Evolutionary conservation across 2,797 vertebrate species (phyloP).

Genomic region (Botia kubotai): DNA sequence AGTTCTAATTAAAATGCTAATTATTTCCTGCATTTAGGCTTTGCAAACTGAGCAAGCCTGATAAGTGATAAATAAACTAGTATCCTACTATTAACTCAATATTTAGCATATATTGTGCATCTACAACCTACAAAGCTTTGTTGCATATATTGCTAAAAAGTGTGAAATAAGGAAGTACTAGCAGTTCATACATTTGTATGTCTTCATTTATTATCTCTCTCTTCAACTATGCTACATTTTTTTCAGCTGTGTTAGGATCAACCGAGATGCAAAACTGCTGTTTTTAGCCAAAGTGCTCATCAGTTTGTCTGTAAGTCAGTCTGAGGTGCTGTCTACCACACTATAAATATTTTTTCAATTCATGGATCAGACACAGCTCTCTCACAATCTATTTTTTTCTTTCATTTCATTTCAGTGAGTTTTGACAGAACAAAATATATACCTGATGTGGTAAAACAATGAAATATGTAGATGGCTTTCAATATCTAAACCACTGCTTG

Average conservation of each 20-base stretch:
- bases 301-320: conserved; percentile 12
- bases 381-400: neutral
- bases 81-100: neutral
- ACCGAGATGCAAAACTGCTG: conserved; percentile 29
- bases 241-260: neutral
- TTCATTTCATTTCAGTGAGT: neutral
- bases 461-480: neutral
- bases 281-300: conserved; percentile 33
- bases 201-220: neutral
- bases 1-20: too few relatives aligned
- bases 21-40: neutral
- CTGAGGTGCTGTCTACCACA: neutral
- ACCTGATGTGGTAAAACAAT: neutral
- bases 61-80: too few relatives aligned
- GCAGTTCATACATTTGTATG: neutral
- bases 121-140: neutral
- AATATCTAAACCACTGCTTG: conserved; percentile 3
- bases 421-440: neutral
- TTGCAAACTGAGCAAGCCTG: neutral
- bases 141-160: too few relatives aligned
- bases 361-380: neutral
- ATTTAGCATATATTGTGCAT: neutral
- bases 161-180: neutral
- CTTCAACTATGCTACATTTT: too few relatives aligned
- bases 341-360: neutral